Conservation (phyloP, 1,140 invertebrate species). For the Gonatopus flavifemur region DNA sequence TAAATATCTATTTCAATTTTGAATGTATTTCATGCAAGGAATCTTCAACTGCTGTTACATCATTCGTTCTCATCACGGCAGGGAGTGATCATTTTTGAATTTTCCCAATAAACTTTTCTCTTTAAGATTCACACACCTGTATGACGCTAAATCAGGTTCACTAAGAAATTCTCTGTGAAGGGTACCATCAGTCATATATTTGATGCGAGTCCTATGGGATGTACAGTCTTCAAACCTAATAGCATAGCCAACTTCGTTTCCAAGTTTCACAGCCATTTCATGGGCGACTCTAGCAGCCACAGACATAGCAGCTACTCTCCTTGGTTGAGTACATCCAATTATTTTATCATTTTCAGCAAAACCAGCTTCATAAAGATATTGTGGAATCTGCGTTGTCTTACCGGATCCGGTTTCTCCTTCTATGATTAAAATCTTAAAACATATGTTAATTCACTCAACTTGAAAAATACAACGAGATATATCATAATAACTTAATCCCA, state of each 20-base stretch:
- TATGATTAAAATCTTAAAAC: conserved; percentile 78
- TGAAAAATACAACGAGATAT: too few relatives aligned
- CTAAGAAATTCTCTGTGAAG: conserved; percentile 95
- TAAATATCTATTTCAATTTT: too few relatives aligned
- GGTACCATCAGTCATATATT: conserved; percentile 99
- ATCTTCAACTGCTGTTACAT: too few relatives aligned
- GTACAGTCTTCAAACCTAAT: conserved; percentile 99
- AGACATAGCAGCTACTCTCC: conserved; percentile 98
- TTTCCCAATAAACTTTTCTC: not conserved
- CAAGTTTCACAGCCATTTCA: conserved; percentile 98
- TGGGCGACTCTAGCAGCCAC: conserved; percentile 99
- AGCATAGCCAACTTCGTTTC: conserved; percentile 98
- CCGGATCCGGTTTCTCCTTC: conserved; percentile 98
- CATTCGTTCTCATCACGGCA: too few relatives aligned
- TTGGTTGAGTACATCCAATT: conserved; percentile 72
- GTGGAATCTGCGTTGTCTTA: conserved; percentile 98
- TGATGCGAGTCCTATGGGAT: conserved; percentile 93
- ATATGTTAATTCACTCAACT: not conserved
- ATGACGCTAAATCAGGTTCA: conserved; percentile 92
- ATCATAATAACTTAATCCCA: too few relatives aligned
- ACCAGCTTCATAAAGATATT: conserved; percentile 93
- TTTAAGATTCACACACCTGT: conserved; percentile 60
- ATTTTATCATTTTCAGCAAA: conserved; percentile 81
- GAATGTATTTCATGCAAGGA: too few relatives aligned
- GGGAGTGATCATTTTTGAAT: not conserved